phyloP scores from a whole-genome alignment of 2,888 invertebrate genomes.

The Exocentrus adspersus region DNA sequence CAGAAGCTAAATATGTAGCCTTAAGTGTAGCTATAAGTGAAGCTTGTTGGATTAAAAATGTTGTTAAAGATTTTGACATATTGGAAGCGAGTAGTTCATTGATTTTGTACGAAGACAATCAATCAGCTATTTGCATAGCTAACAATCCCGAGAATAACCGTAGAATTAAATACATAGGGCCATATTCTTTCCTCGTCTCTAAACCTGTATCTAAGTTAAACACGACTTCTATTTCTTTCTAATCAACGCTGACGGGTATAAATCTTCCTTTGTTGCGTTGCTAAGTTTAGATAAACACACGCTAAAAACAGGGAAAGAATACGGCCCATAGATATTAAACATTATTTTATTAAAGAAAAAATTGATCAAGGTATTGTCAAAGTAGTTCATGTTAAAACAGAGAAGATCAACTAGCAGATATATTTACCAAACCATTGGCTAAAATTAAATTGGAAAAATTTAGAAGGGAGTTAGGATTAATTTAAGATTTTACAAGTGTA shows the following conservation, averaged over 20 bases:
- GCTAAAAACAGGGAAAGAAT: too few species aligned
- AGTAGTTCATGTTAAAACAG: slow-evolving; percentile 15
- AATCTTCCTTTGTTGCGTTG: too few species aligned
- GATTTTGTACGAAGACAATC: slow-evolving; percentile 36
- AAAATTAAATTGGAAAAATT: not conserved
- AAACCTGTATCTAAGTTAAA: too few species aligned
- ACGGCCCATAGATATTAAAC: slow-evolving; percentile 36
- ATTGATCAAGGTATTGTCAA: slow-evolving; percentile 22
- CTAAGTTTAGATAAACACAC: too few species aligned
- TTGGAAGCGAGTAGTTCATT: slow-evolving; percentile 2
- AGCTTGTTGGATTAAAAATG: slow-evolving; percentile 22
- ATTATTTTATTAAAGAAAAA: slow-evolving; percentile 36
- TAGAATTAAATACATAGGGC: slow-evolving; percentile 32
- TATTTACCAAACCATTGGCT: slow-evolving; percentile 20
- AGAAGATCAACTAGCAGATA: slow-evolving; percentile 20
- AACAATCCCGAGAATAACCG: slow-evolving; percentile 35
- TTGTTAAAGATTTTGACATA: slow-evolving; percentile 7
- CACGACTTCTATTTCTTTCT: too few species aligned
- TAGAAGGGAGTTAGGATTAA: not conserved
- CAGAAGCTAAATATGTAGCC: too few species aligned
- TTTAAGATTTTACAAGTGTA: not conserved
- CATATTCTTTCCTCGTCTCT: too few species aligned
- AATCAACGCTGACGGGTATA: too few species aligned
- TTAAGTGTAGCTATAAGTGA: slow-evolving; percentile 17
- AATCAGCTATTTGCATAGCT: slow-evolving; percentile 30